Conservation (phyloP, 2,113 vertebrate genomes). For the Chascanopsetta lugubris region DNA sequence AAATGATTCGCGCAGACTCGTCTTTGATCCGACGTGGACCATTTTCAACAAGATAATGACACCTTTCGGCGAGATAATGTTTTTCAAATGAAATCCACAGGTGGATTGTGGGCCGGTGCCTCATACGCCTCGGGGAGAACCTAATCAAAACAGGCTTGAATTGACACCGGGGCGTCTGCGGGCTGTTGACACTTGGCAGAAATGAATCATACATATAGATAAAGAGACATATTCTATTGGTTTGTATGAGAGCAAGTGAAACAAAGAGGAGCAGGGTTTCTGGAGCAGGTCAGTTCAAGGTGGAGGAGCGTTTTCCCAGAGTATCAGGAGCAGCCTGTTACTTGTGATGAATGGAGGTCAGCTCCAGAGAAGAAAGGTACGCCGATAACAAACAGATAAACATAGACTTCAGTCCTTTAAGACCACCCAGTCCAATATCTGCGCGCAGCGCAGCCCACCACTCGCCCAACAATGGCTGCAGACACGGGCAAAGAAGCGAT, state of each 20-base stretch:
- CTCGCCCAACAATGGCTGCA: slow-evolving; percentile 27
- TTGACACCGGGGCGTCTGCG: background rate
- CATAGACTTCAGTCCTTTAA: slow-evolving; percentile 41
- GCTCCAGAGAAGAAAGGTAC: slow-evolving; percentile 31
- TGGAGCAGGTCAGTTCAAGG: slow-evolving; percentile 33
- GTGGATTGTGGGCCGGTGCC: background rate
- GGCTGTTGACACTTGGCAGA: background rate
- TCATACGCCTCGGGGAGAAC: background rate
- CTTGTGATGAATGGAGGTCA: slow-evolving; percentile 61
- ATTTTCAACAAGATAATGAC: background rate
- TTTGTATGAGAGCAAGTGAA: background rate
- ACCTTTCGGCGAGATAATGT: background rate
- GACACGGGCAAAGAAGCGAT: slow-evolving; percentile 38
- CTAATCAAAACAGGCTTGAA: slow-evolving; percentile 10
- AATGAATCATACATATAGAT: background rate
- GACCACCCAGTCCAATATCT: slow-evolving; percentile 38
- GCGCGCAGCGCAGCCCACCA: slow-evolving; percentile 19
- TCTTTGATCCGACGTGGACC: background rate
- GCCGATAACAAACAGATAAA: slow-evolving; percentile 54
- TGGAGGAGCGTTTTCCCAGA: slow-evolving; percentile 24
- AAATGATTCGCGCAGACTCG: background rate
- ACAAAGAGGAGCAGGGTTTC: background rate
- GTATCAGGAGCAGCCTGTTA: slow-evolving; percentile 41
- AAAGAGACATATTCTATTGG: background rate
- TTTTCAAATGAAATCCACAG: slow-evolving; percentile 4